Evolutionary conservation across 2,797 vertebrate species (phyloP), one percentile per base, ranked within the genome.

Genomic region (Toxotes lorentzi): DNA sequence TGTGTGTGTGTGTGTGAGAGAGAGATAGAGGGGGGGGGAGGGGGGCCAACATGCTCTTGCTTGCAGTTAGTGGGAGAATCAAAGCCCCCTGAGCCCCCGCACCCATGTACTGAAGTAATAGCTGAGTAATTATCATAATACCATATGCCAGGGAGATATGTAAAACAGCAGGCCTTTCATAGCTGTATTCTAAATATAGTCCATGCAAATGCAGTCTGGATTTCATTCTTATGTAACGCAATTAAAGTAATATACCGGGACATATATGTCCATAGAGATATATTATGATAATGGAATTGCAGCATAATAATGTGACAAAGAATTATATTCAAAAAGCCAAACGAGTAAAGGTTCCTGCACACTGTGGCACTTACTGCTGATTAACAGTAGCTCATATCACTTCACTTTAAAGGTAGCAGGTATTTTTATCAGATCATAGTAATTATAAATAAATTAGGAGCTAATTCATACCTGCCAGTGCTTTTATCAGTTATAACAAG

Each of bases 111-210:
- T 61, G 64, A 54, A 78, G 67, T 79, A 79, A 87, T 72, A 73
- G 24, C 66, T 53, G 34, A 21, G 1, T 82, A 84, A 79, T 89
- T 80, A 84, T 83, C 79, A 81, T 78, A 70, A 81, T 57, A 68
- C 73, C 85, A 75, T 81, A 83, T 85, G 82, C 53, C 71, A n/a
- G 48, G 16, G 51, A 87, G 61, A 85, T 75, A 82, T 78, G 54
- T 69, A 64, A 73, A 85, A 84, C 59, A 78, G 79, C 34, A 72
- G 60, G 67, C 48, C 65, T 67, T 73, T 79, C 67, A 62, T 32
- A 79, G 56, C 77, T 58, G 19, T 38, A 16, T 30, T 73, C 88
- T 90, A 91, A 86, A 90, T 88, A 89, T 89, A 91, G 84, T 14
- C 56, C 54, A 30, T 51, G 32, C 51, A 77, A 73, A 87, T 73